Evolutionary conservation across 1,140 invertebrate genomes (phyloP).

Genomic region (Penaeus japonicus): DNA sequence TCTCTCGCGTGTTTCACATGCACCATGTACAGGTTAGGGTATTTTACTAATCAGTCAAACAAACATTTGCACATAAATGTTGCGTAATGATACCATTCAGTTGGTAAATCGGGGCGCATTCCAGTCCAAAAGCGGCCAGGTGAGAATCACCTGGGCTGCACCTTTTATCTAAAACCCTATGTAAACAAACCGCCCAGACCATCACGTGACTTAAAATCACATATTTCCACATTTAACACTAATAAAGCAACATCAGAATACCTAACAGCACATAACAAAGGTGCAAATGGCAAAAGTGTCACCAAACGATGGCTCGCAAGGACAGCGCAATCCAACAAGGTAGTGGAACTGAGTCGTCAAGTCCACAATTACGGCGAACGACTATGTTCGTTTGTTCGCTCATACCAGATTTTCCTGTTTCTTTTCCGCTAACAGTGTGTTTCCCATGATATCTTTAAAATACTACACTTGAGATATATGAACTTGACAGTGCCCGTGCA

Average conservation of each 20-base stretch:
- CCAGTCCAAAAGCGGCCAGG: slow-evolving; percentile 6
- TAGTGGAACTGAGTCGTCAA: slow-evolving; percentile 51
- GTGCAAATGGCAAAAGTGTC: slow-evolving; percentile 25
- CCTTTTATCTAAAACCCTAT: slow-evolving; percentile 22
- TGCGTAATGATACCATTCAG: too few relatives aligned
- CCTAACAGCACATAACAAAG: not conserved
- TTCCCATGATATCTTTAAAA: not conserved
- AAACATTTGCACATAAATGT: too few relatives aligned
- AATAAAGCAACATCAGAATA: slow-evolving; percentile 21
- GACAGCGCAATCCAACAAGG: slow-evolving; percentile 39
- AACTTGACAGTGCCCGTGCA: not conserved
- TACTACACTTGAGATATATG: not conserved
- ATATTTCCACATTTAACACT: not conserved
- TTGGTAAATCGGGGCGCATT: slow-evolving; percentile 2
- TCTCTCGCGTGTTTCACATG: not conserved
- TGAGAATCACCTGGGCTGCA: slow-evolving; percentile 24
- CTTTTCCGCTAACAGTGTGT: not conserved
- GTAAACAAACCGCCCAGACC: slow-evolving; percentile 43
- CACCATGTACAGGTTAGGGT: too few relatives aligned
- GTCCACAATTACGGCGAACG: slow-evolving; percentile 50
- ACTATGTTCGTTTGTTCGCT: slow-evolving; percentile 25
- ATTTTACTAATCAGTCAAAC: too few relatives aligned
- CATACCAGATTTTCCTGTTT: not conserved
- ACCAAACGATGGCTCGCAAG: slow-evolving; percentile 23
- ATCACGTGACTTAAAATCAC: slow-evolving; percentile 34